Conservation (phyloP, 2,888 invertebrate species). For the Tenodera sinensis region DNA sequence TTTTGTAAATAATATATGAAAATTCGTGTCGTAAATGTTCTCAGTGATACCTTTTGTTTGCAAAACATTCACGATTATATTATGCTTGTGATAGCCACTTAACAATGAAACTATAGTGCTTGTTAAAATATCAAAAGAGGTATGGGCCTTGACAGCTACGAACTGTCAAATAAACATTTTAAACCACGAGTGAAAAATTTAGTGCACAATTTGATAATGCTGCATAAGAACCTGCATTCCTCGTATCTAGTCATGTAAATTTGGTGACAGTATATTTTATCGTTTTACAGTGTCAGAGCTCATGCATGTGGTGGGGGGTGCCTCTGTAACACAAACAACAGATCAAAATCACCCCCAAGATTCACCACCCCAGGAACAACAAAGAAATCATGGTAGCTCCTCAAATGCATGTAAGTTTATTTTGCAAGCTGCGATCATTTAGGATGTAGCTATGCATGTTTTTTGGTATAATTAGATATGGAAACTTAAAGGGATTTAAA, state of each 20-base stretch:
- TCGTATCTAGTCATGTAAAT: neutral
- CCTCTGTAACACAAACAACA: constrained; percentile 1
- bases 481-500: no score
- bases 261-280: neutral
- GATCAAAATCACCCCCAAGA: neutral
- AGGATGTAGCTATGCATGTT: neutral
- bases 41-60: neutral
- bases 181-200: neutral
- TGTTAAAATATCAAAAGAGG: neutral
- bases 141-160: neutral
- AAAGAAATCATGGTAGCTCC: neutral
- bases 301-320: constrained; percentile 28
- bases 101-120: neutral
- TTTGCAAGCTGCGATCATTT: neutral
- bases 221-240: neutral
- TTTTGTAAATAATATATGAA: neutral
- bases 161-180: neutral
- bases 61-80: neutral
- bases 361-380: neutral
- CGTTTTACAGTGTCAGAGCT: constrained; percentile 2
- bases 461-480: neutral
- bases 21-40: neutral
- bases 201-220: neutral
- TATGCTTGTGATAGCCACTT: neutral
- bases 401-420: neutral